These are phyloP conservation scores for Holothuria leucospilota DNA, from an alignment of 53 echinoderm and acorn worm species.

Conservation along the genomic window DNA sequence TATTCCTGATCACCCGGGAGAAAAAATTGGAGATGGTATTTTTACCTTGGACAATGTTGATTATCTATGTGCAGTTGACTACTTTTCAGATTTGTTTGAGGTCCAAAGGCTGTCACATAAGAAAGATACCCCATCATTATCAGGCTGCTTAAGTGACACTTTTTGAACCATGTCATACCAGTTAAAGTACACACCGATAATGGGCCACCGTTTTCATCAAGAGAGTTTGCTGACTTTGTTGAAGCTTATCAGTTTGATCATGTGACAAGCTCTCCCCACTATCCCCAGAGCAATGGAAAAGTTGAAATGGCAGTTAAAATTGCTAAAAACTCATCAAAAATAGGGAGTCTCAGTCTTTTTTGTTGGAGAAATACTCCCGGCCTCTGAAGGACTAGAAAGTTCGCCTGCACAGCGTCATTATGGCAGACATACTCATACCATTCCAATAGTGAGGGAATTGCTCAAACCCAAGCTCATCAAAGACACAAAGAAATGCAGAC, in stretches of 20 bases:
- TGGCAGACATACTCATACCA: constrained; percentile 43
- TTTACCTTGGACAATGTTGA: constrained; percentile 41
- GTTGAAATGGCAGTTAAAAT: constrained; percentile 57
- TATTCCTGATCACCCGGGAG: constrained; percentile 56
- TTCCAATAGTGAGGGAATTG: constrained; percentile 49
- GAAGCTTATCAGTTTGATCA: constrained; percentile 39
- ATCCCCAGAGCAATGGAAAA: constrained; percentile 74
- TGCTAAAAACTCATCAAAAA: constrained; percentile 53
- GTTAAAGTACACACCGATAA: constrained; percentile 59
- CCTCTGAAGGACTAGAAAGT: constrained; percentile 47
- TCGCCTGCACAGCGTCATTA: constrained; percentile 70
- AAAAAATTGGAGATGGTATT: constrained; percentile 59
- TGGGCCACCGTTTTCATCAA: constrained; percentile 58
- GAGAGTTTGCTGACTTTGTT: constrained; percentile 56
- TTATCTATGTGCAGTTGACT: constrained; percentile 61
- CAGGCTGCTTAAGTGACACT: no score
- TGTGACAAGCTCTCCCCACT: constrained; percentile 61
- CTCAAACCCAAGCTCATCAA: constrained; percentile 61
- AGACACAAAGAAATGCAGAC: constrained; percentile 33
- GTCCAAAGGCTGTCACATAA: constrained; percentile 35
- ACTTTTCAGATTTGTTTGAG: constrained; percentile 57
- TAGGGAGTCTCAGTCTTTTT: constrained; percentile 39
- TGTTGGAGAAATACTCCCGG: constrained; percentile 61
- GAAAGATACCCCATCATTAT: no score
- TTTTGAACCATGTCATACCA: constrained; percentile 47